Conservation (phyloP, 2,888 invertebrate genomes). For the Exocentrus adspersus region DNA sequence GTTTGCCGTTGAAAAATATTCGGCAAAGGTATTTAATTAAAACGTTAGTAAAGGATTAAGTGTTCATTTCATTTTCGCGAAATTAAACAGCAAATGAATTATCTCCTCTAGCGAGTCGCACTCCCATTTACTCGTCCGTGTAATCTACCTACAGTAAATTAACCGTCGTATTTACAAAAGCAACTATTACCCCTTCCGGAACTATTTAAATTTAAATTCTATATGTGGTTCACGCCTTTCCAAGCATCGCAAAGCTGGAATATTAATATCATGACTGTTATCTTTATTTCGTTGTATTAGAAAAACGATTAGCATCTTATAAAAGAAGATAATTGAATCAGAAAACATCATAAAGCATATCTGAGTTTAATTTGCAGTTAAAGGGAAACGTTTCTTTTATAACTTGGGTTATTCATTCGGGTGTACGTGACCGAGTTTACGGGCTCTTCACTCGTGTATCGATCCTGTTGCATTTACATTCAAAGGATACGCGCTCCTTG, state of each 20-base stretch:
- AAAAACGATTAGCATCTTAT: slow-evolving; percentile 32
- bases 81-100: slow-evolving; percentile 2
- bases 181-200: slow-evolving; percentile 9
- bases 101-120: background rate
- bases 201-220: slow-evolving; percentile 23
- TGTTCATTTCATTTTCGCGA: background rate
- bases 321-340: slow-evolving; percentile 56
- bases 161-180: slow-evolving; percentile 1
- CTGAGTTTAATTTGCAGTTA: slow-evolving; percentile 57
- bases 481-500: background rate
- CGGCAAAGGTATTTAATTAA: background rate
- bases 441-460: slow-evolving; percentile 26
- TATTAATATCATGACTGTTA: slow-evolving; percentile 9
- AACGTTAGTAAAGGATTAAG: background rate
- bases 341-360: slow-evolving; percentile 55
- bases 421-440: slow-evolving; percentile 46
- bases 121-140: background rate
- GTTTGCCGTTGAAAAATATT: background rate
- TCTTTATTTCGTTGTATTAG: slow-evolving; percentile 6
- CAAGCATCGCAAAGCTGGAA: slow-evolving; percentile 1
- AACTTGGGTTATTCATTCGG: slow-evolving; percentile 42
- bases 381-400: slow-evolving; percentile 53
- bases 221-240: slow-evolving; percentile 19
- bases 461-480: slow-evolving; percentile 40
- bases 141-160: slow-evolving; percentile 11